phyloP scores from a whole-genome alignment of 2,797 vertebrate genomes.

The Dryobates pubescens region DNA sequence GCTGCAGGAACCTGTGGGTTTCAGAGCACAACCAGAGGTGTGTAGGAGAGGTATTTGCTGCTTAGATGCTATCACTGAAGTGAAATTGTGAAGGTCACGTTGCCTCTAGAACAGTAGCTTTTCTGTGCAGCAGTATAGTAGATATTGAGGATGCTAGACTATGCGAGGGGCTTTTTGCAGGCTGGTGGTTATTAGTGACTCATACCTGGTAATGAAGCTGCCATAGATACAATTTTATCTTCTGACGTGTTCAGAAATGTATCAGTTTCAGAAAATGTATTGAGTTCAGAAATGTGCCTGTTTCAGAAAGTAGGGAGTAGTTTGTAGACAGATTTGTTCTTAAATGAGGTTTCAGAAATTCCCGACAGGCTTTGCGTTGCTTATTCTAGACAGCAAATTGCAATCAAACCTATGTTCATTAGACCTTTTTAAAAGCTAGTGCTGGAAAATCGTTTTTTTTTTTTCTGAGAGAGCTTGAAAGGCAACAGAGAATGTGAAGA shows the following conservation, averaged over 20 bases:
- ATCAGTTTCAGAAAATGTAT: not conserved
- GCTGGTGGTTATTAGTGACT: not conserved
- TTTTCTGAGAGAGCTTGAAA: not conserved
- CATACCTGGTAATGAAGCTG: constrained; percentile 30
- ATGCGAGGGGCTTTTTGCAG: not conserved
- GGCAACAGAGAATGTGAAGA: not conserved
- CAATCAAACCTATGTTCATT: not conserved
- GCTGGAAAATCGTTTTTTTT: not conserved
- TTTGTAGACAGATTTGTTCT: constrained; percentile 17
- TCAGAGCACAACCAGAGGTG: not conserved
- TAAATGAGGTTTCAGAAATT: not conserved
- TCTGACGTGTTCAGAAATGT: not conserved
- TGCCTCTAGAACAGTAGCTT: not conserved
- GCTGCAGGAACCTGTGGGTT: not conserved
- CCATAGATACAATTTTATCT: not conserved
- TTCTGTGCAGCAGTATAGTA: not conserved
- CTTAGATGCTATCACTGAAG: not conserved
- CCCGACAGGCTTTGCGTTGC: not conserved
- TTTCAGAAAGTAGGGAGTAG: not conserved
- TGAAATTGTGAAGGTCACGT: not conserved
- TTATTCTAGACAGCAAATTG: constrained; percentile 3
- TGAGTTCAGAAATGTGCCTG: not conserved
- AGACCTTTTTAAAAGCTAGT: not conserved
- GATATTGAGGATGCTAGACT: not conserved
- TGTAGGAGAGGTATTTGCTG: not conserved